Evolutionary conservation across 2,113 vertebrate genomes (phyloP).

Genomic region (Phainopepla nitens): DNA sequence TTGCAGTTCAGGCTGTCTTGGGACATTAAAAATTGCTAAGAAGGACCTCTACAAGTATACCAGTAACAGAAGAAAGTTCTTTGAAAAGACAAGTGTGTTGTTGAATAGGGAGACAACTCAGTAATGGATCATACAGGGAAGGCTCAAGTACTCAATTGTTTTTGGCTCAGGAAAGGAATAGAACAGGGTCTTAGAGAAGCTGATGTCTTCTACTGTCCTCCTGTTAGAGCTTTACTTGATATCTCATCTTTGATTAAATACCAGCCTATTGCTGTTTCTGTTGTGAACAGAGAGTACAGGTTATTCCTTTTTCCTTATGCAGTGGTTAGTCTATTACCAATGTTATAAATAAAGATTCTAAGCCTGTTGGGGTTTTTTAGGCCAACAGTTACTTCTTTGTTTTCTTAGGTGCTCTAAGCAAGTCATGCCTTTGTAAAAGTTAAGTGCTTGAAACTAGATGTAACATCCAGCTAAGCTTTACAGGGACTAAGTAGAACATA

Average conservation of each 20-base stretch:
- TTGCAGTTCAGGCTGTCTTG: neutral
- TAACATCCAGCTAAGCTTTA: neutral
- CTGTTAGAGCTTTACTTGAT: neutral
- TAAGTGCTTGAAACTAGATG: neutral
- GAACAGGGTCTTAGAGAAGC: neutral
- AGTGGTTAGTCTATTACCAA: neutral
- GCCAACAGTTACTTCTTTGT: neutral
- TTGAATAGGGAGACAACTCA: neutral
- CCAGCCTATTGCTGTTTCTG: neutral
- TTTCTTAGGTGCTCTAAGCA: neutral
- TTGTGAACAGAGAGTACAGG: neutral
- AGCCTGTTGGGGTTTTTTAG: neutral
- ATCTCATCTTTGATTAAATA: neutral
- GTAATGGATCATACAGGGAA: neutral
- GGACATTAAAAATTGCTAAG: neutral
- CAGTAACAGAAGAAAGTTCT: neutral
- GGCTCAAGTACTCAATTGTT: neutral
- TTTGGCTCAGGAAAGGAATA: neutral
- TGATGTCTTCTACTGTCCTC: neutral
- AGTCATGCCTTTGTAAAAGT: neutral
- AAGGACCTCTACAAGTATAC: neutral
- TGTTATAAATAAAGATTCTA: neutral
- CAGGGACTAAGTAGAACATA: neutral
- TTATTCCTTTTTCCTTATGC: neutral
- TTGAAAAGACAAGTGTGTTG: neutral